Evolutionary conservation across 2,797 vertebrate genomes (phyloP).

Genomic region (Rhincodon typus): DNA sequence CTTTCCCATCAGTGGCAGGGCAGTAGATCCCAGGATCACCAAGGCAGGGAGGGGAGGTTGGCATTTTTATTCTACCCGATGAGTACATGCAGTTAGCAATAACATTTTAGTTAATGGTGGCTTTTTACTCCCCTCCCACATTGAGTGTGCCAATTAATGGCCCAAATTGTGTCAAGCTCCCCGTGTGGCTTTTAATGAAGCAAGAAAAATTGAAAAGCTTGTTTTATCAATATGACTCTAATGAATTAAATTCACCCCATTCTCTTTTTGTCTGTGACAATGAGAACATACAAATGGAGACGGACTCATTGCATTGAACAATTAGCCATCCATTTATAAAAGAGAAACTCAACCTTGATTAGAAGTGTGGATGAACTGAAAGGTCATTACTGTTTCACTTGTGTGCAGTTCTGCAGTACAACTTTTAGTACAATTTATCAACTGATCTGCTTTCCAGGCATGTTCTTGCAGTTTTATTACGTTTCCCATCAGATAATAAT

Average conservation of each 20-base stretch:
- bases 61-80: neutral
- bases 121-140: neutral
- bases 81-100: neutral
- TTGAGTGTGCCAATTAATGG: neutral
- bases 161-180: neutral
- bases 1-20: too few relatives aligned
- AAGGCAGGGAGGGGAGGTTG: too few relatives aligned
- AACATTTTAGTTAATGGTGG: neutral
- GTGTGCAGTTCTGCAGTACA: neutral
- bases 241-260: conserved; percentile 1
- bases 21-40: too few relatives aligned
- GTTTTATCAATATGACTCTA: conserved; percentile 21
- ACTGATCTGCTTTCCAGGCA: neutral
- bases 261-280: too few relatives aligned
- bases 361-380: neutral
- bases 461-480: neutral
- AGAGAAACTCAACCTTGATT: conserved; percentile 28
- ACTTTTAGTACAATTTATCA: neutral
- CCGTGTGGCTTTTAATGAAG: neutral
- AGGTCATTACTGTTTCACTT: neutral
- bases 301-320: too few relatives aligned
- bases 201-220: neutral
- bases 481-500: neutral
- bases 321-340: conserved; percentile 1
- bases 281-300: too few relatives aligned